Conservation (phyloP, 2,797 vertebrate genomes). For the Mionectes olivaceus region DNA sequence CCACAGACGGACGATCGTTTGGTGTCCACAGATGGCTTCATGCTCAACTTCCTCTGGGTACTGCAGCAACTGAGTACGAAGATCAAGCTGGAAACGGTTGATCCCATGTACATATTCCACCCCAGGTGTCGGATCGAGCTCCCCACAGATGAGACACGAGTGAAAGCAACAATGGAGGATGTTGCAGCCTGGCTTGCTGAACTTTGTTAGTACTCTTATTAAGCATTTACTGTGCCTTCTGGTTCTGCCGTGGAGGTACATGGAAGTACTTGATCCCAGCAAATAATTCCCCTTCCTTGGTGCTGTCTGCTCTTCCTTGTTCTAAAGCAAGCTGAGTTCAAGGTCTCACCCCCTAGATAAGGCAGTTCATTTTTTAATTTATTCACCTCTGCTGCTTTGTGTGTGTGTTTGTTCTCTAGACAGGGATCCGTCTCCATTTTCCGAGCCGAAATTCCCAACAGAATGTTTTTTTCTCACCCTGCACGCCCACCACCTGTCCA, state of each 20-base stretch:
- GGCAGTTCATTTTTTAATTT: not conserved
- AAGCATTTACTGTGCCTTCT: not conserved
- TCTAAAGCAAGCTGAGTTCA: not conserved
- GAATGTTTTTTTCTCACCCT: slow-evolving; percentile 98
- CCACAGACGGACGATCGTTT: slow-evolving; percentile 94
- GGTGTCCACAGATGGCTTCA: slow-evolving; percentile 97
- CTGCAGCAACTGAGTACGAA: slow-evolving; percentile 97
- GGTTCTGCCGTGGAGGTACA: not conserved
- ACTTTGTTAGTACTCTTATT: slow-evolving; percentile 84
- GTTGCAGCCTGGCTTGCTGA: slow-evolving; percentile 89
- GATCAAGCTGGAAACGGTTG: slow-evolving; percentile 97
- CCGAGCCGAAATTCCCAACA: slow-evolving; percentile 93
- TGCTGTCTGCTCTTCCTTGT: not conserved
- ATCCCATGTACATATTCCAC: slow-evolving; percentile 96
- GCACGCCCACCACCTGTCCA: slow-evolving; percentile 95
- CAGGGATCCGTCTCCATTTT: slow-evolving; percentile 83
- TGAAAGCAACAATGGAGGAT: slow-evolving; percentile 97
- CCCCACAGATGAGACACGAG: slow-evolving; percentile 90
- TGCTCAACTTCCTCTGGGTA: slow-evolving; percentile 98
- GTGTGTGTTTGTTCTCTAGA: slow-evolving; percentile 73
- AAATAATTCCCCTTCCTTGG: not conserved
- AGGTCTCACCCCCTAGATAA: not conserved
- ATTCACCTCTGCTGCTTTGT: not conserved
- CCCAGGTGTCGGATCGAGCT: slow-evolving; percentile 92
- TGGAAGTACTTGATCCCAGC: not conserved